These are phyloP conservation scores for Plebejus melissa DNA, from an alignment of 2,888 invertebrate species.

Conservation along the genomic window DNA sequence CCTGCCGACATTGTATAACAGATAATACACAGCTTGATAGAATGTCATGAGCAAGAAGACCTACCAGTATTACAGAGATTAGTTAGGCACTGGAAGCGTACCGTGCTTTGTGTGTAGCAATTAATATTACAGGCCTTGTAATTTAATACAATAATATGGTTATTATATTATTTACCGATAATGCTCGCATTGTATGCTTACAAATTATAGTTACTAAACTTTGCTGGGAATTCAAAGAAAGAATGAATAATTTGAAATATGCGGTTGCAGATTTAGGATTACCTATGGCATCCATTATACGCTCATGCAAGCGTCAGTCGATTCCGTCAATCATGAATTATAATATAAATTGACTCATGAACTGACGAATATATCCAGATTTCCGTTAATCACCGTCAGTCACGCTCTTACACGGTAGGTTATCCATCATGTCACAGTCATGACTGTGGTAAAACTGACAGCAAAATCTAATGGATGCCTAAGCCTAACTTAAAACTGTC, in stretches of 20 bases:
- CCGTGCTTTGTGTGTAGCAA: slow-evolving; percentile 9
- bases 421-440: too few species aligned
- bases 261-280: not conserved
- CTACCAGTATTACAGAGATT: slow-evolving; percentile 9
- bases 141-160: not conserved
- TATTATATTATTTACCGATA: not conserved
- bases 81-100: not conserved
- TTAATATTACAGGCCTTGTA: slow-evolving; percentile 10
- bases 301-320: too few species aligned
- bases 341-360: too few species aligned
- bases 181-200: not conserved
- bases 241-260: not conserved
- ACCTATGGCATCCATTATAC: too few species aligned
- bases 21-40: slow-evolving; percentile 14
- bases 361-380: too few species aligned
- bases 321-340: too few species aligned
- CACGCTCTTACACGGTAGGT: too few species aligned
- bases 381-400: too few species aligned
- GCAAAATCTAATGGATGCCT: too few species aligned
- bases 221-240: not conserved
- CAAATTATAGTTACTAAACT: not conserved
- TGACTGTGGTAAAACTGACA: too few species aligned
- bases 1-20: slow-evolving; percentile 2
- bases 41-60: slow-evolving; percentile 17
- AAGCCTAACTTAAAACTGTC: not conserved